Evolutionary conservation across 2,113 vertebrate genomes (phyloP).

Genomic region (Monopterus albus): DNA sequence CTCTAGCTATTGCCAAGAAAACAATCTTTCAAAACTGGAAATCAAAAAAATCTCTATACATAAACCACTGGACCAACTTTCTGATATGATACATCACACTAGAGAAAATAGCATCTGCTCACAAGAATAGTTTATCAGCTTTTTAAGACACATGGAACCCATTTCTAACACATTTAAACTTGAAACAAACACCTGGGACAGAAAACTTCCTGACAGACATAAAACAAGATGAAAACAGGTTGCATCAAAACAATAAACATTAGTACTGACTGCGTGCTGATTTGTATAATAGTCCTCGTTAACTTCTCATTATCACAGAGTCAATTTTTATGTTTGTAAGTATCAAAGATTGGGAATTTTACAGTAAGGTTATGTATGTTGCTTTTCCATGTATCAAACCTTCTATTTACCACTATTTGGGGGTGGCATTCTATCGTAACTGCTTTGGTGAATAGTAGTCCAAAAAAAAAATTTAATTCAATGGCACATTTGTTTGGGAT

Average conservation of each 20-base stretch:
- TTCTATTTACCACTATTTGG: constrained; percentile 51
- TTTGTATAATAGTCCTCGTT: constrained; percentile 49
- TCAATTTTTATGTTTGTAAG: constrained; percentile 53
- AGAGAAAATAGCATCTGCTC: too few relatives aligned
- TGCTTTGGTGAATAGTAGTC: constrained; percentile 23
- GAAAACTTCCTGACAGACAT: not conserved
- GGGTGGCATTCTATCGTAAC: constrained; percentile 46
- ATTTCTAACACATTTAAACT: too few relatives aligned
- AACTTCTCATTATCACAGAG: constrained; percentile 39
- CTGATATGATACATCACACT: too few relatives aligned
- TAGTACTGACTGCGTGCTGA: constrained; percentile 18
- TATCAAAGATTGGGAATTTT: constrained; percentile 44
- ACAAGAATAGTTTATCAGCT: too few relatives aligned
- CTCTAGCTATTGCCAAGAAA: too few relatives aligned
- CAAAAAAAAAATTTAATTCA: constrained; percentile 11
- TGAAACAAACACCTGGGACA: too few relatives aligned
- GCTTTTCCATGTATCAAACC: constrained; percentile 23
- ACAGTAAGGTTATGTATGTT: constrained; percentile 19
- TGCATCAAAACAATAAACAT: not conserved
- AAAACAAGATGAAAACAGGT: not conserved
- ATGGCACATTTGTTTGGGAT: constrained; percentile 19
- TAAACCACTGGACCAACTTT: too few relatives aligned
- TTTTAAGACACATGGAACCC: too few relatives aligned
- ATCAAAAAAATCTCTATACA: too few relatives aligned
- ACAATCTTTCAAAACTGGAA: too few relatives aligned